Evolutionary conservation across 1,140 invertebrate species (phyloP).

Genomic region (Leguminivora glycinivorella): DNA sequence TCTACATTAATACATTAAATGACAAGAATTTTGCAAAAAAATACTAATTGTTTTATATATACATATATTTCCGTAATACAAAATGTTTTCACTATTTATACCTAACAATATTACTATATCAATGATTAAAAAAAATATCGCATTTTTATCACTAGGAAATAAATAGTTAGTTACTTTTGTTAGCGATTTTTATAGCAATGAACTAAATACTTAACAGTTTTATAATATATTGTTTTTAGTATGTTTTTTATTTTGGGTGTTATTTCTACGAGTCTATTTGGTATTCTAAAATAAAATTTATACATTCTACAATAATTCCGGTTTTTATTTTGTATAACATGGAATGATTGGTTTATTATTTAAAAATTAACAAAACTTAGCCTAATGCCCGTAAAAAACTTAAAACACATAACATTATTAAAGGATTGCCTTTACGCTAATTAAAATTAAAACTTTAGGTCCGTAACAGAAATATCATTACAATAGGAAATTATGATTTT

Average conservation of each 20-base stretch:
- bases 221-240: not conserved
- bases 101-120: not conserved
- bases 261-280: not conserved
- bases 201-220: slow-evolving; percentile 1
- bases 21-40: not conserved
- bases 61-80: slow-evolving; percentile 12
- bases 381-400: slow-evolving; percentile 10
- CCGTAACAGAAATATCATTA: not conserved
- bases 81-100: not conserved
- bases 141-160: slow-evolving; percentile 4
- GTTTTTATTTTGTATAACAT: slow-evolving; percentile 5
- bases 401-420: not conserved
- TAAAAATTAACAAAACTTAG: slow-evolving; percentile 1
- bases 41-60: slow-evolving; percentile 18
- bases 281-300: not conserved
- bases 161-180: slow-evolving; percentile 1
- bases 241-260: not conserved
- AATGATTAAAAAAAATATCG: slow-evolving; percentile 12
- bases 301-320: not conserved
- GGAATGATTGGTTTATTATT: slow-evolving; percentile 11
- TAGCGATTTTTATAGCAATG: not conserved
- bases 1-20: slow-evolving; percentile 4
- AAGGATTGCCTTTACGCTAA: not conserved
- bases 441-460: not conserved
- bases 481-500: too few relatives aligned